Conservation (phyloP, 2,888 invertebrate genomes). For the Mamestra brassicae region DNA sequence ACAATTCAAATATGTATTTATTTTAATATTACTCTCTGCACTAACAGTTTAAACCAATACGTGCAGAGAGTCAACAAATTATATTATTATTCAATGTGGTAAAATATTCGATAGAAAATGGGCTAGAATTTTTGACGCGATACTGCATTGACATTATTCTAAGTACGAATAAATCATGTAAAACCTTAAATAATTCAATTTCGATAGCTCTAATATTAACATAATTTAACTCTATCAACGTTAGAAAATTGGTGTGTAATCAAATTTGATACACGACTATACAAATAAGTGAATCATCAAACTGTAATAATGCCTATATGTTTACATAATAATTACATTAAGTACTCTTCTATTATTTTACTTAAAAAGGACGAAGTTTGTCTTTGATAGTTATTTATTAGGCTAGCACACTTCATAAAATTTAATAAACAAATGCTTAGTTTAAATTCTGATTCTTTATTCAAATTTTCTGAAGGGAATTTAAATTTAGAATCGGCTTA, state of each 20-base stretch:
- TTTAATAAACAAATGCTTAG: too few relatives aligned
- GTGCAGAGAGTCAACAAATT: neutral
- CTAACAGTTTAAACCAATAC: neutral
- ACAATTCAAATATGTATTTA: neutral
- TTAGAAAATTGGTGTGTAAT: conserved; percentile 34
- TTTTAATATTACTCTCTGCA: neutral
- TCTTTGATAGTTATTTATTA: neutral
- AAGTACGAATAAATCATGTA: conserved; percentile 6
- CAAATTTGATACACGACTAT: conserved; percentile 7
- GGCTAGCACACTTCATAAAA: neutral
- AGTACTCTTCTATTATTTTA: neutral
- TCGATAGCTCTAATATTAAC: conserved; percentile 9
- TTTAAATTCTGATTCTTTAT: too few relatives aligned
- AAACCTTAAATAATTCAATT: conserved; percentile 18
- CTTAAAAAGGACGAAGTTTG: neutral
- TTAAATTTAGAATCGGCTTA: too few relatives aligned
- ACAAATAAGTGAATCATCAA: conserved; percentile 4
- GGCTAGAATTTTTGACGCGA: neutral
- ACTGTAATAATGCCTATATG: neutral
- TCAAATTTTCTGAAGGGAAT: too few relatives aligned
- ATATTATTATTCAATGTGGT: neutral
- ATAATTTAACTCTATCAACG: conserved; percentile 16
- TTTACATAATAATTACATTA: neutral
- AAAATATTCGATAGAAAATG: neutral
- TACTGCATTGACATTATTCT: neutral